Evolutionary conservation across 2,888 invertebrate genomes (phyloP).

Genomic region (Catocala nupta): DNA sequence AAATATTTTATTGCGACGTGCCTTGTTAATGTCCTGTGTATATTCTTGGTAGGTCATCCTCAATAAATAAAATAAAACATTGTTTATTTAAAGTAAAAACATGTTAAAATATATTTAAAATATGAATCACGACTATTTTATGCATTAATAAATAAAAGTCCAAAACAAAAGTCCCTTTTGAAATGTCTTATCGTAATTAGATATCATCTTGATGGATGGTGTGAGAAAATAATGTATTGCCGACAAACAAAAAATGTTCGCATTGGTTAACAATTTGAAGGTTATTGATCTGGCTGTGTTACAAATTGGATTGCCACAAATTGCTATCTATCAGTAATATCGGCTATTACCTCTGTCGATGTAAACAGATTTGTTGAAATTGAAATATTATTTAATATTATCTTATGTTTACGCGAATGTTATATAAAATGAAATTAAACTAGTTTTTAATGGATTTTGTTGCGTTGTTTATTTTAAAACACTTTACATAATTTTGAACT

Average conservation of each 20-base stretch:
- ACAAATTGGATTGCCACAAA: conserved; percentile 26
- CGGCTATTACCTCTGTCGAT: conserved; percentile 25
- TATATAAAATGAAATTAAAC: too few relatives aligned
- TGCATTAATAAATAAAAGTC: conserved; percentile 38
- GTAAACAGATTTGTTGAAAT: conserved; percentile 16
- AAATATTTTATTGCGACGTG: too few relatives aligned
- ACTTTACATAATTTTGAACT: too few relatives aligned
- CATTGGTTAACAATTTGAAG: conserved; percentile 46
- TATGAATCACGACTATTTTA: conserved; percentile 18
- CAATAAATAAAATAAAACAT: too few relatives aligned
- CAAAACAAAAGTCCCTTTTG: conserved; percentile 60
- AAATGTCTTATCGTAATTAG: conserved; percentile 66
- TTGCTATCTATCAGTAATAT: conserved; percentile 17
- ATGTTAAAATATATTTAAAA: not conserved
- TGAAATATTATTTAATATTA: not conserved
- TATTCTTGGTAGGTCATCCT: too few relatives aligned
- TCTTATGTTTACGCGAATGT: too few relatives aligned
- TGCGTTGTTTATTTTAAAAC: too few relatives aligned
- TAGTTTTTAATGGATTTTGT: too few relatives aligned
- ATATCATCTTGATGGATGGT: conserved; percentile 70
- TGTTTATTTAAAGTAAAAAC: too few relatives aligned
- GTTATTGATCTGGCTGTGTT: conserved; percentile 48
- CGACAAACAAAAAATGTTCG: conserved; percentile 46
- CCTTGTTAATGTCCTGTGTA: too few relatives aligned
- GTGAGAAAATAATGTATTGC: conserved; percentile 56